Percentiles rank a stretch among this genome's conserved stretches.
Evolutionary conservation across 2,113 vertebrate species (phyloP).

Genomic region (Labeo rohita): DNA sequence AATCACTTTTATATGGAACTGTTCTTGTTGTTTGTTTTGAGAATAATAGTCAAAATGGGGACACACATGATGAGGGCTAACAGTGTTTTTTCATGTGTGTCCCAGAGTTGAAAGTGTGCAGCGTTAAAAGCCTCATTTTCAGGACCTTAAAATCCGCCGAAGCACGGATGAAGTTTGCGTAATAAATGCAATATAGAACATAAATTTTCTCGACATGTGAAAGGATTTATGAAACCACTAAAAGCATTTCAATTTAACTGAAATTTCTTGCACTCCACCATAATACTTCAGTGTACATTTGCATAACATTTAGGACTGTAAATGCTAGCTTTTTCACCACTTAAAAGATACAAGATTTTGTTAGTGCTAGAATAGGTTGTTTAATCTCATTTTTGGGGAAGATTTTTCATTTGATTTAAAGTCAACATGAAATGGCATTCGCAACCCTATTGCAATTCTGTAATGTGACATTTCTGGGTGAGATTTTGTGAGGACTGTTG

Average conservation of each 20-base stretch:
- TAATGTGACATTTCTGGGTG: not conserved
- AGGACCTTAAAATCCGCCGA: conserved; percentile 11
- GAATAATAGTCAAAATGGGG: not conserved
- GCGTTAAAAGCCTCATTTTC: conserved; percentile 17
- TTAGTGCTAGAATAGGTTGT: not conserved
- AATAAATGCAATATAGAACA: not conserved
- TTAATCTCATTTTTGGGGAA: not conserved
- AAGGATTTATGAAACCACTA: conserved; percentile 8
- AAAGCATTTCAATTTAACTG: conserved; percentile 19
- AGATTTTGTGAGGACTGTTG: not conserved
- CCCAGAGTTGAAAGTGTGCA: conserved; percentile 1
- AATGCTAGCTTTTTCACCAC: not conserved
- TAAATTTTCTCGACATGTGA: not conserved
- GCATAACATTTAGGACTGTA: not conserved
- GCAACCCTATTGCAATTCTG: not conserved
- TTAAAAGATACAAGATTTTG: not conserved
- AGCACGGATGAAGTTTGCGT: not conserved
- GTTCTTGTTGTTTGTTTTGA: conserved; percentile 7
- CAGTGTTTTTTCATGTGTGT: not conserved
- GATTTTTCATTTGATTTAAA: conserved; percentile 16
- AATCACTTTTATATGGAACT: not conserved
- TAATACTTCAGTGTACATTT: not conserved
- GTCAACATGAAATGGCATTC: conserved; percentile 23
- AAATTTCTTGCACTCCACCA: not conserved
- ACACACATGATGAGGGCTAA: conserved; percentile 3